phyloP scores from a whole-genome alignment of 2,797 vertebrate genomes.

The Phalloptychus januarius region DNA sequence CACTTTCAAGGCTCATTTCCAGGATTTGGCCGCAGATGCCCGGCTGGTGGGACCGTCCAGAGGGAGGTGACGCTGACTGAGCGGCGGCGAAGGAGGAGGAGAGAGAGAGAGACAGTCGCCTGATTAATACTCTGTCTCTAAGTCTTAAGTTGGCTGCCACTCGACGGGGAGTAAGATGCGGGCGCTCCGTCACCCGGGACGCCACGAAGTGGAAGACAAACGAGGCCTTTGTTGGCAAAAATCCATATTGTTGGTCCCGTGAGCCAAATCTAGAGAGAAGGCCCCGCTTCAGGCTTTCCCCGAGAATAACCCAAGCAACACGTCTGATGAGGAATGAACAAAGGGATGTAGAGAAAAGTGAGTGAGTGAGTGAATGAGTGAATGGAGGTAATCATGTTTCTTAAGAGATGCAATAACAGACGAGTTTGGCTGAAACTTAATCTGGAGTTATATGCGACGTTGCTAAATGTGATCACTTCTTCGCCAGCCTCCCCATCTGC shows the following conservation, averaged over 20 bases:
- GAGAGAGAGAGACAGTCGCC: conserved; percentile 21
- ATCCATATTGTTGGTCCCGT: conserved; percentile 66
- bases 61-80: conserved; percentile 34
- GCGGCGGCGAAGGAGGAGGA: conserved; percentile 4
- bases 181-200: conserved; percentile 66
- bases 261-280: conserved; percentile 57
- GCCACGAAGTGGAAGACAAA: conserved; percentile 66
- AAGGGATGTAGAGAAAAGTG: conserved; percentile 9
- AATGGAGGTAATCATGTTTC: neutral
- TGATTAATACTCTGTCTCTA: conserved; percentile 74
- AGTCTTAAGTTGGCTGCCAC: conserved; percentile 62
- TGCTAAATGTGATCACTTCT: conserved; percentile 73
- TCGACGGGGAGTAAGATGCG: conserved; percentile 58
- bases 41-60: conserved; percentile 50
- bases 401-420: neutral
- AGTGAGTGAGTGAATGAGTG: neutral
- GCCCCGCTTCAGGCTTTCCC: conserved; percentile 24
- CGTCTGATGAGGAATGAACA: conserved; percentile 3
- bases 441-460: conserved; percentile 57
- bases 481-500: conserved; percentile 80
- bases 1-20: conserved; percentile 80
- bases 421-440: conserved; percentile 30
- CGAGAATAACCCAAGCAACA: conserved; percentile 22
- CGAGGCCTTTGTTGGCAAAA: conserved; percentile 57
- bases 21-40: conserved; percentile 60